phyloP scores from a whole-genome alignment of 2,888 invertebrate species.

The Drosophila lacicola region DNA sequence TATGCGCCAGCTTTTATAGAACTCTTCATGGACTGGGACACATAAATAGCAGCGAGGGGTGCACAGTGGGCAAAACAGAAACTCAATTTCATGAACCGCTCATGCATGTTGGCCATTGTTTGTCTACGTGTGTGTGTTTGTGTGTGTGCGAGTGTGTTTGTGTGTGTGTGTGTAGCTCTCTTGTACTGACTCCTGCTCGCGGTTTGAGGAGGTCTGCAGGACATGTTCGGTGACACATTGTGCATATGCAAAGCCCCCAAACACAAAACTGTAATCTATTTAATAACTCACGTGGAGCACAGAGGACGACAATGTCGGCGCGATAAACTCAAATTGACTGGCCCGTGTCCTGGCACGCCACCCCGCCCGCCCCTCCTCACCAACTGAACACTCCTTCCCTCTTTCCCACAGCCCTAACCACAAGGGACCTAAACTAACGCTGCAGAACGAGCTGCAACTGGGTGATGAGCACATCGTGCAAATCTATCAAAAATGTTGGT shows the following conservation, averaged over 20 bases:
- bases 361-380: not conserved
- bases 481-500: slow-evolving; percentile 53
- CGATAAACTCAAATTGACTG: slow-evolving; percentile 58
- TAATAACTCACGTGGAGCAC: slow-evolving; percentile 71
- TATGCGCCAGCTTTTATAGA: slow-evolving; percentile 19
- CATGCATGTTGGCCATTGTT: slow-evolving; percentile 48
- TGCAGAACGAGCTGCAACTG: slow-evolving; percentile 21
- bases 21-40: slow-evolving; percentile 7
- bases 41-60: slow-evolving; percentile 18
- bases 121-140: slow-evolving; percentile 5
- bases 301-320: slow-evolving; percentile 61
- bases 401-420: slow-evolving; percentile 12
- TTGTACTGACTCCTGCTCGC: slow-evolving; percentile 9
- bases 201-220: slow-evolving; percentile 14
- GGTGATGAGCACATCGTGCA: slow-evolving; percentile 13
- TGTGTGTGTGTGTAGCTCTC: slow-evolving; percentile 3
- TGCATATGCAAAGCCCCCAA: slow-evolving; percentile 47
- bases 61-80: slow-evolving; percentile 54
- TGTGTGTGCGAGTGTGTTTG: not conserved
- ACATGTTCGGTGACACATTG: slow-evolving; percentile 50
- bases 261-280: slow-evolving; percentile 73
- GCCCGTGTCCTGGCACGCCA: slow-evolving; percentile 9
- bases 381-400: too few relatives aligned
- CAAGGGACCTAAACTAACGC: slow-evolving; percentile 36
- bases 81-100: slow-evolving; percentile 62